Evolutionary conservation across 2,888 invertebrate species (phyloP), one percentile per base, ranked within the genome.

Genomic region (Phorcus lineatus): DNA sequence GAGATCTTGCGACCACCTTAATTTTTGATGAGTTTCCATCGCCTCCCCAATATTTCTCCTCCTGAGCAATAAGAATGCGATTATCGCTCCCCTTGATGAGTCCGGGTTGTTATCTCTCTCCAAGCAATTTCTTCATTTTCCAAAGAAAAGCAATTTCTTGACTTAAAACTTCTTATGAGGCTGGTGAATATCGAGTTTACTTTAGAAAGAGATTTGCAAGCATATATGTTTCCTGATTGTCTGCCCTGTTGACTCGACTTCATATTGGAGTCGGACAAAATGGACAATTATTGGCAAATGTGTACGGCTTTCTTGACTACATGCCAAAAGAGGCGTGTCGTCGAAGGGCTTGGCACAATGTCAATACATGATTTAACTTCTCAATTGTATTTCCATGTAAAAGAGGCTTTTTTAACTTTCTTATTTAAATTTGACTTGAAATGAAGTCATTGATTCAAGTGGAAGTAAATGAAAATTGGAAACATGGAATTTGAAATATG

Each of bases 121-220:
- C 24, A 13, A 62, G 62, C 62, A 62, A 62, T 62, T 62, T 62
- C 62, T 62, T 62, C 62, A 62, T 62, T 62, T 62, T 62, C 62
- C 62, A 62, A 62, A 62, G 62, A 62, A 62, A 62, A 62, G 62
- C 62, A 62, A 62, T 62, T 62, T 62, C 62, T 62, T 62, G 62
- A 62, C 62, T 62, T 62, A 62, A 62, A 62, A 62, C 62, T 62
- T 62, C 62, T 62, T 62, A 62, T 62, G 62, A 28, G 24, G 62
- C 62, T 19, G 62, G 62, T 28, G 62, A 62, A 62, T 62, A 62
- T 62, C 62, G 62, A 62, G 62, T 62, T 62, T 62, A 62, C 62
- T 62, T 62, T 62, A 28, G 62, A 62, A 62, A 24, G 62, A 62
- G 62, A 62, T 62, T 62, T 62, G 62, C 62, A 62, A 62, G 62